Conservation (phyloP, 2,797 vertebrate species). For the Cyclopterus lumpus region DNA sequence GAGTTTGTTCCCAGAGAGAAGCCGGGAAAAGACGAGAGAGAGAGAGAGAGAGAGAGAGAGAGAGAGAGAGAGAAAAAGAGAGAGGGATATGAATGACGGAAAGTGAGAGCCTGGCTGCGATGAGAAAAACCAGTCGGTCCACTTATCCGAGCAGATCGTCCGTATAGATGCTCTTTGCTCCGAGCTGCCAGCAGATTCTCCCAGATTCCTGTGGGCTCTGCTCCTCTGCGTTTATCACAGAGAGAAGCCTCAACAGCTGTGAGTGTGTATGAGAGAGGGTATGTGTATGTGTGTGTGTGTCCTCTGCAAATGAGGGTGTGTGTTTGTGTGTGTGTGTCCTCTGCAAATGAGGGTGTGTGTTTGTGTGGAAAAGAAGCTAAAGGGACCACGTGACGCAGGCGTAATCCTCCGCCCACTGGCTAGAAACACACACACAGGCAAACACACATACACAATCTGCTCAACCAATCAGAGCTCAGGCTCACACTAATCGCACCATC, state of each 20-base stretch:
- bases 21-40: conserved; percentile 18
- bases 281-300: conserved; percentile 39
- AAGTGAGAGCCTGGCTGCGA: conserved; percentile 24
- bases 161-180: conserved; percentile 39
- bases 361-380: conserved; percentile 81
- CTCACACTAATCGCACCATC: conserved; percentile 67
- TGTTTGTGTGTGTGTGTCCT: conserved; percentile 62
- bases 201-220: conserved; percentile 40
- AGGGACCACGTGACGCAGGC: conserved; percentile 77
- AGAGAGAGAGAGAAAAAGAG: conserved; percentile 15
- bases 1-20: conserved; percentile 32
- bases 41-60: conserved; percentile 36
- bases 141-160: conserved; percentile 45
- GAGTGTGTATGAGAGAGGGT: conserved; percentile 65
- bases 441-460: conserved; percentile 40
- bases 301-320: conserved; percentile 64
- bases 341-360: conserved; percentile 67
- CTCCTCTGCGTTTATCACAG: conserved; percentile 52
- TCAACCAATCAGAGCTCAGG: conserved; percentile 74
- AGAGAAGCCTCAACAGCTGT: conserved; percentile 76
- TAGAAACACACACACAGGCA: conserved; percentile 50
- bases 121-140: conserved; percentile 50
- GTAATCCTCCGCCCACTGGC: conserved; percentile 82
- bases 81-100: conserved; percentile 18
- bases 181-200: conserved; percentile 42